phyloP scores from a whole-genome alignment of 1,140 invertebrate species.

The Lordiphosa clarofinis region DNA sequence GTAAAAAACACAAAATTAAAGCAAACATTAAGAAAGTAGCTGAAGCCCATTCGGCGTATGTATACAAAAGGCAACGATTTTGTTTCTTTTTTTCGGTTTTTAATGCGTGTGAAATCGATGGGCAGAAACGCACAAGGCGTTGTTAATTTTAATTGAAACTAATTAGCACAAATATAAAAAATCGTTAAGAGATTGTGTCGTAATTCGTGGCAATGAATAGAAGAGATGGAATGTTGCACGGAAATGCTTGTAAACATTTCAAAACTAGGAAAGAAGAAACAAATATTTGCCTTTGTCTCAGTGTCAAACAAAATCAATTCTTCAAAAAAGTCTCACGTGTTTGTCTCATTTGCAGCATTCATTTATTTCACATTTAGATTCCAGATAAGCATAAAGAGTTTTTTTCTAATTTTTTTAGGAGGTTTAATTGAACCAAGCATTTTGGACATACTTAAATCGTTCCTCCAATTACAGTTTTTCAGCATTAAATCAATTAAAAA shows the following conservation, averaged over 20 bases:
- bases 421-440: too few relatives aligned
- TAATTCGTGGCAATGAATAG: too few relatives aligned
- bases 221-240: too few relatives aligned
- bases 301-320: too few relatives aligned
- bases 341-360: too few relatives aligned
- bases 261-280: too few relatives aligned
- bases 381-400: conserved; percentile 34
- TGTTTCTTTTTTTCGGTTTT: conserved; percentile 34
- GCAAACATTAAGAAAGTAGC: conserved; percentile 57
- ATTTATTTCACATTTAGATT: too few relatives aligned
- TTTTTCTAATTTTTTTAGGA: conserved; percentile 48
- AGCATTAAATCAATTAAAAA: conserved; percentile 66
- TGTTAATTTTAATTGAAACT: conserved; percentile 77
- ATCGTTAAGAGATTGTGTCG: conserved; percentile 9
- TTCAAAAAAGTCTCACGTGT: too few relatives aligned
- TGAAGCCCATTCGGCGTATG: conserved; percentile 4
- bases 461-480: background rate
- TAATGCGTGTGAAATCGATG: conserved; percentile 71
- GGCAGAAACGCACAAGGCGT: conserved; percentile 36
- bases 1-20: conserved; percentile 61
- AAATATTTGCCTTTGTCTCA: too few relatives aligned
- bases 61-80: conserved; percentile 51
- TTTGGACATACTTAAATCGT: too few relatives aligned
- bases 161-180: conserved; percentile 64
- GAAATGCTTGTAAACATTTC: too few relatives aligned